Conservation (phyloP, 2,797 vertebrate species). For the Anguilla megastoma region DNA sequence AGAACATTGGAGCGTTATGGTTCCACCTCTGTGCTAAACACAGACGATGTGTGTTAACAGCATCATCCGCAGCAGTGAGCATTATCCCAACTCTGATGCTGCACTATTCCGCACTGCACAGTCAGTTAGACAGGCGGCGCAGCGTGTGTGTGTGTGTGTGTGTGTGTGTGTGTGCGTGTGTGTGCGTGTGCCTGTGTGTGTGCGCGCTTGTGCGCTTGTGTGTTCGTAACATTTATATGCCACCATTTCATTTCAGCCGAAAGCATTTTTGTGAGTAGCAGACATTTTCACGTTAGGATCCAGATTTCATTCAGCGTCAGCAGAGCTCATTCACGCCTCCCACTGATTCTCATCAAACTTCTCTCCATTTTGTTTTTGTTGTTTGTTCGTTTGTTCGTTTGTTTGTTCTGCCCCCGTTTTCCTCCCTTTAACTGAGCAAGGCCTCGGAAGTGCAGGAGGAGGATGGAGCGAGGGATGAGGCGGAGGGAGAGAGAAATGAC, state of each 20-base stretch:
- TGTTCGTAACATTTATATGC: background rate
- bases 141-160: slow-evolving; percentile 16
- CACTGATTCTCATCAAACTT: slow-evolving; percentile 12
- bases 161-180: slow-evolving; percentile 7
- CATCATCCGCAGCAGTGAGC: background rate
- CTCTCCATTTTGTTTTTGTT: slow-evolving; percentile 3
- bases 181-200: slow-evolving; percentile 10
- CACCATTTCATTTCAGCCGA: slow-evolving; percentile 15
- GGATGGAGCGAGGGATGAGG: slow-evolving; percentile 64
- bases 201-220: background rate
- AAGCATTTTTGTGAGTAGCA: slow-evolving; percentile 18
- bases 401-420: slow-evolving; percentile 52
- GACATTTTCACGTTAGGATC: slow-evolving; percentile 8
- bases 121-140: background rate
- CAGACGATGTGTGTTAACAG: background rate
- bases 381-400: slow-evolving; percentile 8
- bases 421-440: slow-evolving; percentile 62
- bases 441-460: slow-evolving; percentile 68
- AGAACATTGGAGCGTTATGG: background rate
- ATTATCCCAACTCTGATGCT: background rate
- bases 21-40: background rate
- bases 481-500: slow-evolving; percentile 71
- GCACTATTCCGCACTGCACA: background rate
- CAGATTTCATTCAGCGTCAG: background rate
- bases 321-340: slow-evolving; percentile 9